These are phyloP conservation scores for Myripristis jacobus DNA, from an alignment of 2,797 vertebrate genomes.

Conservation along the genomic window DNA sequence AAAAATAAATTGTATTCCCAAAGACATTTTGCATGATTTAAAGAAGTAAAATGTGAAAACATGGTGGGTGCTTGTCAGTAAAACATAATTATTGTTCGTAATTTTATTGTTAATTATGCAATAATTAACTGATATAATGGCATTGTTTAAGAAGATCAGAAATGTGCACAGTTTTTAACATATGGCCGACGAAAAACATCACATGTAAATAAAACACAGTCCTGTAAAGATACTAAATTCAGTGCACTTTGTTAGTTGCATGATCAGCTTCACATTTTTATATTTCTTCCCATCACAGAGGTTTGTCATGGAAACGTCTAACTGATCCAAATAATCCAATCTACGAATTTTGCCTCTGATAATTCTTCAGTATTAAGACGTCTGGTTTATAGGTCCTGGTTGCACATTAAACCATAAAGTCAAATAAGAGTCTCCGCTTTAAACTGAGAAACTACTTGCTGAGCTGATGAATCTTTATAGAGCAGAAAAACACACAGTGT, in stretches of 20 bases:
- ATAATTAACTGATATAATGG: no score
- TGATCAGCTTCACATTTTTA: not conserved
- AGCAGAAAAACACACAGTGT: not conserved
- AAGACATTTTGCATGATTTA: not conserved
- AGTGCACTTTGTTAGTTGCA: not conserved
- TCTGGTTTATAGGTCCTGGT: conserved; percentile 7
- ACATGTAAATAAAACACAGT: not conserved
- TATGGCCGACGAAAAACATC: not conserved
- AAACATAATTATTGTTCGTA: not conserved
- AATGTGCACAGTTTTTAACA: no score
- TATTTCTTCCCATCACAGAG: not conserved
- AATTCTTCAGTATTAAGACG: conserved; percentile 9
- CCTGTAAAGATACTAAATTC: not conserved
- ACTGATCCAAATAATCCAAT: not conserved
- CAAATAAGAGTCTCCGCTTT: conserved; percentile 1
- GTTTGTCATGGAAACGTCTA: not conserved
- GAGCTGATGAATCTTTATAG: conserved; percentile 25
- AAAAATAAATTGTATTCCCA: not conserved
- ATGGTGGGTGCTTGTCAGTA: not conserved
- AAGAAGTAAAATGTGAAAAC: not conserved
- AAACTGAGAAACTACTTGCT: conserved; percentile 14
- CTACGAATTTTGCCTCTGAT: not conserved
- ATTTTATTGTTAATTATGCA: not conserved
- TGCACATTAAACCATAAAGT: conserved; percentile 22
- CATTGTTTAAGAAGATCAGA: no score